Evolutionary conservation across 2,113 vertebrate genomes (phyloP).

Genomic region (Myocastor coypus): DNA sequence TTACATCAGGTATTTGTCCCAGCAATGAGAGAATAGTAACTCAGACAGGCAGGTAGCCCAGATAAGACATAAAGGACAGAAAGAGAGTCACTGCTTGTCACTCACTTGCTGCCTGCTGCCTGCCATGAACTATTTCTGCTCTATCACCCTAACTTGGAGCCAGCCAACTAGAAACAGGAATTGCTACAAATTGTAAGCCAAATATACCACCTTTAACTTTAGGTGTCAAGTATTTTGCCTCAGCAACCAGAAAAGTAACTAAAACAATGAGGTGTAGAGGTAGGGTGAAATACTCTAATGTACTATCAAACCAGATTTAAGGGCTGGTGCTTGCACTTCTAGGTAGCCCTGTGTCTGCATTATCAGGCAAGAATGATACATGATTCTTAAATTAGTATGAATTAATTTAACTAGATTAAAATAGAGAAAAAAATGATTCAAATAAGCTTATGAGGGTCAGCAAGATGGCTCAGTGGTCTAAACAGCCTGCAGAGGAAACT

Average conservation of each 20-base stretch:
- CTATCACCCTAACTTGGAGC: not conserved
- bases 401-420: not conserved
- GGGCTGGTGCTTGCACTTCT: not conserved
- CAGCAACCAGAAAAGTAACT: not conserved
- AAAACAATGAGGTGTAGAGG: not conserved
- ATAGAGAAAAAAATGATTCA: slow-evolving; percentile 34
- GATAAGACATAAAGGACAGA: not conserved
- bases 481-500: too few relatives aligned
- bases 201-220: not conserved
- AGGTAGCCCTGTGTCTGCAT: not conserved
- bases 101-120: not conserved
- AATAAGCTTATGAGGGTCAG: not conserved
- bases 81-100: not conserved
- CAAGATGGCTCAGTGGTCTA: too few relatives aligned
- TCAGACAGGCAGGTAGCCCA: too few relatives aligned
- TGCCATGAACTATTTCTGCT: not conserved
- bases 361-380: not conserved
- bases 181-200: not conserved
- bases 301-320: not conserved
- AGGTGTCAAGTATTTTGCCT: not conserved
- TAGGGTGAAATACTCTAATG: not conserved
- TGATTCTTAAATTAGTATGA: not conserved
- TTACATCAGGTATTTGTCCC: too few relatives aligned
- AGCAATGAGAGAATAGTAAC: too few relatives aligned
- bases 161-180: not conserved